These are phyloP conservation scores for Zaprionus vittiger DNA, from an alignment of 1,140 invertebrate genomes.

Conservation along the genomic window DNA sequence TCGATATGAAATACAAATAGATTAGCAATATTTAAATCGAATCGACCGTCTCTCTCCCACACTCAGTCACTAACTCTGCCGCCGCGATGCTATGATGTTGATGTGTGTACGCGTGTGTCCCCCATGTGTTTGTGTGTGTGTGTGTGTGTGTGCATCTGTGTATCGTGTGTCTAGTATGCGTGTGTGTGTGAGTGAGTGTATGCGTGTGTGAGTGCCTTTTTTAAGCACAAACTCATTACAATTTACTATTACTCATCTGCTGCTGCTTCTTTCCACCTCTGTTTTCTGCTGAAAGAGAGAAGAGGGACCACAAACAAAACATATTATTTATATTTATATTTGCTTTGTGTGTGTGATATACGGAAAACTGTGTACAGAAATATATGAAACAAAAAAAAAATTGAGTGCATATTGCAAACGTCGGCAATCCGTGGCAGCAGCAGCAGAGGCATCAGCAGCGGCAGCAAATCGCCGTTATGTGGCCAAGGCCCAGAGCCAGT, in stretches of 20 bases:
- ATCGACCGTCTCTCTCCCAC: slow-evolving; percentile 10
- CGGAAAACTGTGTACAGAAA: slow-evolving; percentile 1
- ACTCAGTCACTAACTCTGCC: background rate
- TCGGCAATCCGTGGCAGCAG: slow-evolving; percentile 4
- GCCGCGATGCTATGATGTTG: slow-evolving; percentile 6
- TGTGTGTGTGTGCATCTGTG: slow-evolving; percentile 29
- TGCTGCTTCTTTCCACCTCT: slow-evolving; percentile 17
- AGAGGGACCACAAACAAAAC: slow-evolving; percentile 34
- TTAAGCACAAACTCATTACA: slow-evolving; percentile 60
- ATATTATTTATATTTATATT: slow-evolving; percentile 30
- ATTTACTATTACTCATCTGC: slow-evolving; percentile 70
- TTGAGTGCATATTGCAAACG: slow-evolving; percentile 36
- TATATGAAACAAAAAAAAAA: slow-evolving; percentile 30
- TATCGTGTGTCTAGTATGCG: slow-evolving; percentile 20
- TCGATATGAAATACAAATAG: slow-evolving; percentile 48
- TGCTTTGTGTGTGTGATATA: slow-evolving; percentile 9
- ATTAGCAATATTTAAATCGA: slow-evolving; percentile 50
- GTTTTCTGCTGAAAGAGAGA: slow-evolving; percentile 6
- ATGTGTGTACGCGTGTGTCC: slow-evolving; percentile 39
- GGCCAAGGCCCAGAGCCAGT: slow-evolving; percentile 6
- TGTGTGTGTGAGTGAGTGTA: slow-evolving; percentile 26
- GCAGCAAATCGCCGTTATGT: slow-evolving; percentile 18
- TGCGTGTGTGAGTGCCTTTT: slow-evolving; percentile 39
- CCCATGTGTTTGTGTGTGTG: slow-evolving; percentile 31
- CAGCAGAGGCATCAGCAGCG: background rate